Evolutionary conservation across 2,888 invertebrate genomes (phyloP), one percentile per base, ranked within the genome.

Genomic region (Dioctria linearis): DNA sequence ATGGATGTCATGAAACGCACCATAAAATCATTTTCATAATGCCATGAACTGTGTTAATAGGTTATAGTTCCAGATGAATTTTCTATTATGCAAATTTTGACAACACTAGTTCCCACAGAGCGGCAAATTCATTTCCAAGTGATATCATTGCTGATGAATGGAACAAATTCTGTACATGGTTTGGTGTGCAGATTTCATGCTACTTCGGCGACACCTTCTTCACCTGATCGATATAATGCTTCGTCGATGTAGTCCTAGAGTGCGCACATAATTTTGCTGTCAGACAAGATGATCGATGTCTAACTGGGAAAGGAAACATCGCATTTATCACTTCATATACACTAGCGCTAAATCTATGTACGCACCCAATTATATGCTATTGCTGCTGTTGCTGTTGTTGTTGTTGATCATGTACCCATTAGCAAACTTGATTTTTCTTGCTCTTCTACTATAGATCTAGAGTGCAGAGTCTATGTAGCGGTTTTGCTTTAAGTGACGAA

Each of bases 271-370:
- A 75, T 75, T 75, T 75, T 43, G 39, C 75, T 75, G 75, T 75
- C 75, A 61, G 75, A 25, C 42, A 42, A 57, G 42, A 75, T 75
- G 75, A 75, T 75, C 59, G 61, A 75, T 75, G 75, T 40, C 57
- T 75, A 57, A 59, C 75, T 75, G 25, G 42, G 61, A 42, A 75
- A 75, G 75, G 75, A 75, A 75, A 59, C 42, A 75, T 59, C 75
- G 61, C 75, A 75, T 75, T 75, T 75, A 75, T 75, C 75, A 75
- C 75, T 25, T 59, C 43, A 2, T 25, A 25, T 25, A 25, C 25
- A 25, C 25, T 25, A 42, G 43, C 43, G 43, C 43, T 42, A 13
- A n/a, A 39, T 39, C 75, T 13, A 13, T 37, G 43, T 25, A 46
- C 49, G 71, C 71, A 69, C 69, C 51, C 69, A 43, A 54, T 71